Base-by-base conservation (phyloP, 2,888 invertebrate genomes). In the Aleiodes alternator region DNA sequence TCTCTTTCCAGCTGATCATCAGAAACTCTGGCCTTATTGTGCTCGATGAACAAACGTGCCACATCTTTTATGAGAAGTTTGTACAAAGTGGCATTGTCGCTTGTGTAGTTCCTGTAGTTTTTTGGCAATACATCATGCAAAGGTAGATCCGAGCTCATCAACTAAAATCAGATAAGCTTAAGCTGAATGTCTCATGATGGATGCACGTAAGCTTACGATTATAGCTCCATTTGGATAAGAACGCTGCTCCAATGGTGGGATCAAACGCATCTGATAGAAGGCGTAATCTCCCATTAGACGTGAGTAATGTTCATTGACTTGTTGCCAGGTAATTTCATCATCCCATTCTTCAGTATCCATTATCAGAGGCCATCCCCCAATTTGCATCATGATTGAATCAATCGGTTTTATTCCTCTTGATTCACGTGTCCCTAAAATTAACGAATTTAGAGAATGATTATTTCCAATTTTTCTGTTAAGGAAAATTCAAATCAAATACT, bases 301-400 rank as follows among this genome's bases (percentile, higher is more conserved):
- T 69, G 78, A 69, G 56, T 84, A 85, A 75, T 80, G 78, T 53
- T 78, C 71, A 16, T 84, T 84, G 14, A 85, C 78, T n/a, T 61
- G 72, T 73, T 82, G 80, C 85, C 85, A 85, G 4, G 72, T 71
- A 5, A 78, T 77, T 4, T 80, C 61, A 0, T 78, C 77, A 23
- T 82, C 66, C 85, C 84, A 84, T 77, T 85, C 83, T 0, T 78
- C 80, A 0, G 76, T 69, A 11, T 83, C 82, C 81, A 85, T 82
- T 53, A 78, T 73, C 68, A 85, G 75, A 0, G 85, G 85, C 84
- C 84, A 84, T 1, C 85, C 85, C 6, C 84, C 85, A 51, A 74
- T 73, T 51, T 77, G 75, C 61, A 81, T 76, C 6, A 84, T 6
- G 8, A 82, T 82, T 12, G 80, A 79, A 12, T 82, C 61, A 7